Percentiles rank a stretch among this genome's conserved stretches.
Evolutionary conservation across 2,888 invertebrate species (phyloP).

Genomic region (Euclidia mi): DNA sequence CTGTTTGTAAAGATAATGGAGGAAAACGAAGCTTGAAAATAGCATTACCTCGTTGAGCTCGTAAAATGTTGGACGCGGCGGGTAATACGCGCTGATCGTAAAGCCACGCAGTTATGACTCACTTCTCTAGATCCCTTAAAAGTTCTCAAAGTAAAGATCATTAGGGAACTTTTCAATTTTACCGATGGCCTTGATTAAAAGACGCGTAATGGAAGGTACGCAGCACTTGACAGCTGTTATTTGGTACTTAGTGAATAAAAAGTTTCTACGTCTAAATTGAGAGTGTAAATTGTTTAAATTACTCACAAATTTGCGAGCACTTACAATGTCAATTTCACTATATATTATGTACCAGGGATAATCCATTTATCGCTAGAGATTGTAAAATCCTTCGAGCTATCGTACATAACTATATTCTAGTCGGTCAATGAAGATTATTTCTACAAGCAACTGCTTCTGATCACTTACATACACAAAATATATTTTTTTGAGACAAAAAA

Average conservation of each 20-base stretch:
- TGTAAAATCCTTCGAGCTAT: too few relatives aligned
- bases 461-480: too few relatives aligned
- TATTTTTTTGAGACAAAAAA: too few relatives aligned
- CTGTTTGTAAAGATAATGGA: slow-evolving; percentile 72
- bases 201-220: slow-evolving; percentile 5
- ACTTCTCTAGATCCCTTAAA: slow-evolving; percentile 41
- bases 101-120: slow-evolving; percentile 49
- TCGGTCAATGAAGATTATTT: too few relatives aligned
- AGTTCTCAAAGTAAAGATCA: slow-evolving; percentile 45
- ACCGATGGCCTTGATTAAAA: slow-evolving; percentile 25
- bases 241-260: slow-evolving; percentile 5
- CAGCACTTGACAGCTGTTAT: neutral
- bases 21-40: slow-evolving; percentile 69
- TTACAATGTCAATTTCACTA: too few relatives aligned
- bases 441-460: too few relatives aligned
- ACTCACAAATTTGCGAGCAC: too few relatives aligned
- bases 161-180: slow-evolving; percentile 42
- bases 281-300: too few relatives aligned
- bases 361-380: too few relatives aligned
- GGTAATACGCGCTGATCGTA: slow-evolving; percentile 57
- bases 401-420: too few relatives aligned
- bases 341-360: too few relatives aligned
- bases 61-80: slow-evolving; percentile 66
- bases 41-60: slow-evolving; percentile 66
- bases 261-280: neutral